Evolutionary conservation across 2,797 vertebrate species (phyloP), one percentile per base, ranked within the genome.

Genomic region (Chelidonichthys spinosus): DNA sequence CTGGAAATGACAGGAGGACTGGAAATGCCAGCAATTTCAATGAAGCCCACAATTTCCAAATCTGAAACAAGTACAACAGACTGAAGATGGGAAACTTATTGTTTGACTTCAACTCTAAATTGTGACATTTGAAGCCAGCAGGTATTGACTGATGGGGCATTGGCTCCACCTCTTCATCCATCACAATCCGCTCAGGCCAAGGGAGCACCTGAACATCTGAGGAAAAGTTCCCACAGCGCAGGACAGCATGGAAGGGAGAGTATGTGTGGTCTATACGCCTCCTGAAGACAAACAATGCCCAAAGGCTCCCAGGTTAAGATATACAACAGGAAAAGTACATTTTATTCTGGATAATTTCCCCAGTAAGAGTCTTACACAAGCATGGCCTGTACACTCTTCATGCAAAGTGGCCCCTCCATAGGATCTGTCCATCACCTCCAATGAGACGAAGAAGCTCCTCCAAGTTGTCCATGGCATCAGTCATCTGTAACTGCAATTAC

Each of bases 131-230:
- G 3, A 49, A 69, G 4, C 5, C 2, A 36, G 14, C 17, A 37
- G 53, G 52, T 94, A 74, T 93, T 97, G 87, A 99, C 97, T 68
- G 89, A 85, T 91, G 95, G 47, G 98, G 96, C 76, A 96, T 72
- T 5, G 98, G 98, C 60, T 99, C 98, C 65, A 99, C 96, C 87
- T 99, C 98, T 60, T 99, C 97, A 80, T 99, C 98, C 83, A 97
- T 88, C 60, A 97, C 81, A 18, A 99, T 93, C 10, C 97, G 97
- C 72, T 99, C 98, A 43, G 98, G 98, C 60, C 98, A 96, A 73
- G 98, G 98, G 90, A 99, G 99, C 60, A 98, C 97, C 92, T 99
- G 98, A 70, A 99, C 98, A 4, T 99, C 98, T 25, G 98, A 97
- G 0, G 96, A 95, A 77, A 99, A 90, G 90, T 99, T 97, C 73